Conservation (phyloP, 1,140 invertebrate species). For the Cydia splendana region DNA sequence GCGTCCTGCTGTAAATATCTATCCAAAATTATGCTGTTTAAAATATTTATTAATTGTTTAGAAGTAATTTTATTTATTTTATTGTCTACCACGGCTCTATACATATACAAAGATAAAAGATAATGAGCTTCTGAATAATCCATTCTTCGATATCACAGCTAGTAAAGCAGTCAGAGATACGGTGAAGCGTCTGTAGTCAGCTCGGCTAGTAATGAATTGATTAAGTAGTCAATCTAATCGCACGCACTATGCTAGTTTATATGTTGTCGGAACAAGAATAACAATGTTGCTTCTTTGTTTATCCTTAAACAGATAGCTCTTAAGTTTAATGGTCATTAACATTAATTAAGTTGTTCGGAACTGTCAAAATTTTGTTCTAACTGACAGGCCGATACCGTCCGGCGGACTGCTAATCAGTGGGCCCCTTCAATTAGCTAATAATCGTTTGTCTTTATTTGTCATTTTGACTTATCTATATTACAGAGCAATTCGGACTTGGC, state of each 20-base stretch:
- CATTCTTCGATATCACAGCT: not conserved
- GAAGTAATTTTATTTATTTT: not conserved
- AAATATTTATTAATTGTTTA: not conserved
- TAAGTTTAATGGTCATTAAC: no score
- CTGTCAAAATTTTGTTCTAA: no score
- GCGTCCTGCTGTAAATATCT: no score
- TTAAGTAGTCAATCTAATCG: conserved; percentile 5
- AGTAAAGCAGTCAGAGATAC: not conserved
- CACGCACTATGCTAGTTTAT: not conserved
- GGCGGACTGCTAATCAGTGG: no score
- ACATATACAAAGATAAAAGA: not conserved
- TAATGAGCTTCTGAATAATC: conserved; percentile 3
- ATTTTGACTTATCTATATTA: no score
- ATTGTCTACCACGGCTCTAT: not conserved
- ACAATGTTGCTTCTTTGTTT: conserved; percentile 1
- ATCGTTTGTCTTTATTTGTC: no score
- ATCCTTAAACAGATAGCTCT: not conserved
- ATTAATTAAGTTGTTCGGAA: no score
- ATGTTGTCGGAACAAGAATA: not conserved
- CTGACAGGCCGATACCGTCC: no score
- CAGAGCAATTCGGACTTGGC: no score
- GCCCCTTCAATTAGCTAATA: no score
- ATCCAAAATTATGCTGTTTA: no score
- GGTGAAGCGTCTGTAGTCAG: not conserved
- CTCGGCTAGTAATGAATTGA: not conserved